Conservation (phyloP, 1,140 invertebrate genomes). For the Chironomus striatipennis region DNA sequence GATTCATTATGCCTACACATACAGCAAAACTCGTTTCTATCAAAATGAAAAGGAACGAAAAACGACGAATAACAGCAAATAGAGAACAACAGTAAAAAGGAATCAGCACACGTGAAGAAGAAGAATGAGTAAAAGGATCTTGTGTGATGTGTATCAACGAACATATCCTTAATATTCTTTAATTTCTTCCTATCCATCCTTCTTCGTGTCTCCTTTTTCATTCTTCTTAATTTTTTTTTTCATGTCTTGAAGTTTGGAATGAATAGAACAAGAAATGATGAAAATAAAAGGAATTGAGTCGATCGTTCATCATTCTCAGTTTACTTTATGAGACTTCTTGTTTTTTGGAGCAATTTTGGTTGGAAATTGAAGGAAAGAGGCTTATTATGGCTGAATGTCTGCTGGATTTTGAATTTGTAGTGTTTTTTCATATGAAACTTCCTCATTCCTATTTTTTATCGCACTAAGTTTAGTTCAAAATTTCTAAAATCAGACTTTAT, state of each 20-base stretch:
- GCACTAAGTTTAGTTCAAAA: too few species aligned
- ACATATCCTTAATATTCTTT: neutral
- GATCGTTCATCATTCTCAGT: conserved; percentile 21
- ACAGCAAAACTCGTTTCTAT: neutral
- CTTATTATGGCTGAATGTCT: too few species aligned
- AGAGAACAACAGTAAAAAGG: neutral
- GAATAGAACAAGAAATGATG: neutral
- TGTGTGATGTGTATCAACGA: neutral
- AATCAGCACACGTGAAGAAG: conserved; percentile 21
- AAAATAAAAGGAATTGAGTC: conserved; percentile 9
- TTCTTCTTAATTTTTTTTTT: conserved; percentile 16
- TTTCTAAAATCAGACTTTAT: too few species aligned
- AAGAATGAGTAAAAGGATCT: neutral
- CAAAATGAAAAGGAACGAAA: neutral
- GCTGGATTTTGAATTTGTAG: too few species aligned
- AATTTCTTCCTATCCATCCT: conserved; percentile 11
- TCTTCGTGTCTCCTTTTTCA: neutral
- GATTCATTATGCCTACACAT: neutral
- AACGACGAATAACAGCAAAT: neutral
- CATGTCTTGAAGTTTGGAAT: neutral
- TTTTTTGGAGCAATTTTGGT: neutral
- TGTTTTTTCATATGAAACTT: too few species aligned
- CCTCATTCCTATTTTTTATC: too few species aligned
- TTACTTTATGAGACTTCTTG: neutral
- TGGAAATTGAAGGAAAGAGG: too few species aligned